These are phyloP conservation scores for Tetramorium bicarinatum DNA, from an alignment of 2,888 invertebrate genomes.

Conservation along the genomic window DNA sequence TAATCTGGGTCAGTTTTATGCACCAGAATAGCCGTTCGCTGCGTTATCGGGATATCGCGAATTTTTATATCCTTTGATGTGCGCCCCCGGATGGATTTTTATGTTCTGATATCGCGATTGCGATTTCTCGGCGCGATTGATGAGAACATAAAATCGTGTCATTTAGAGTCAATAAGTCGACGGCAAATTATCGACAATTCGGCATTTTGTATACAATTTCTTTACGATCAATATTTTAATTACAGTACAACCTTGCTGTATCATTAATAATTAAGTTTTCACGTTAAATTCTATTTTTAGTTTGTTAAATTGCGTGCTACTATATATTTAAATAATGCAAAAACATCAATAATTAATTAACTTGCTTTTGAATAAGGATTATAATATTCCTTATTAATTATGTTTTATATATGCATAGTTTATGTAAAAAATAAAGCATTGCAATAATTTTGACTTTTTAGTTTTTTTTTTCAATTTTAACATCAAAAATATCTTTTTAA, in stretches of 20 bases:
- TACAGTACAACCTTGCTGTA: not conserved
- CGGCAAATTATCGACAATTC: not conserved
- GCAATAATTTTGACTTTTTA: not conserved
- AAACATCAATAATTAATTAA: not conserved
- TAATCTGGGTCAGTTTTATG: conserved; percentile 13
- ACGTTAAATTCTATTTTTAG: not conserved
- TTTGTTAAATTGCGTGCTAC: not conserved
- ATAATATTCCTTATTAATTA: not conserved
- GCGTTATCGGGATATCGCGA: not conserved
- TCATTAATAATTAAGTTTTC: not conserved
- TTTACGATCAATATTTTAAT: conserved; percentile 5
- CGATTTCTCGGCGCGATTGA: not conserved
- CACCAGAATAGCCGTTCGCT: conserved; percentile 7
- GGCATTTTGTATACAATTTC: conserved; percentile 1
- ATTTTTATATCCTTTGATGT: conserved; percentile 33
- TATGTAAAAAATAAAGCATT: not conserved
- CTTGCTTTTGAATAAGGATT: not conserved
- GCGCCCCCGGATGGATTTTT: conserved; percentile 9
- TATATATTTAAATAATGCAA: not conserved
- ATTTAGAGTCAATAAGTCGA: conserved; percentile 1
- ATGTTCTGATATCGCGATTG: conserved; percentile 9
- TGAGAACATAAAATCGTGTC: conserved; percentile 5
- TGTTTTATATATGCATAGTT: not conserved
- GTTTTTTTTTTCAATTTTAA: not conserved
- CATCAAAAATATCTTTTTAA: not conserved